Evolutionary conservation across 2,113 vertebrate genomes (phyloP).

Genomic region (Nycticryphes semicollaris): DNA sequence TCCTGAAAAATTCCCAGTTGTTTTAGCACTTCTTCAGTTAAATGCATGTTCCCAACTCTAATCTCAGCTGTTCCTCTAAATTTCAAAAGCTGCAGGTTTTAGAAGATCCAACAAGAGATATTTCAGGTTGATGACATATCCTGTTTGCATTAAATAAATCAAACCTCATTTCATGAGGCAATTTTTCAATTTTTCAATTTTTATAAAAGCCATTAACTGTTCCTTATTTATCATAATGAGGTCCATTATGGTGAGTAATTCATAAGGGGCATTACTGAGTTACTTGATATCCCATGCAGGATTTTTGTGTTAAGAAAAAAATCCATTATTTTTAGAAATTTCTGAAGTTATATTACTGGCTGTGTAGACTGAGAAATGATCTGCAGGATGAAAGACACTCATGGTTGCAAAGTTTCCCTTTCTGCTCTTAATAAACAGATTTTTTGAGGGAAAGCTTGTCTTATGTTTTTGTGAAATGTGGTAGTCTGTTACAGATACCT

Average conservation of each 20-base stretch:
- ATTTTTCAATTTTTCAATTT: conserved; percentile 52
- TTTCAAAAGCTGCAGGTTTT: neutral
- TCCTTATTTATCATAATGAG: conserved; percentile 54
- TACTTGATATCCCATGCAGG: conserved; percentile 38
- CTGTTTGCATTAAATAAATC: conserved; percentile 57
- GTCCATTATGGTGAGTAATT: conserved; percentile 43
- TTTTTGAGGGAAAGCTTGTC: neutral
- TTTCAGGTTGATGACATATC: conserved; percentile 24
- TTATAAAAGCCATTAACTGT: conserved; percentile 44
- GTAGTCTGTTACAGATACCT: neutral
- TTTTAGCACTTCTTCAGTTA: neutral
- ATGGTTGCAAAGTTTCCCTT: neutral
- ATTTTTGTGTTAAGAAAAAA: conserved; percentile 10
- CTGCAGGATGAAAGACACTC: neutral
- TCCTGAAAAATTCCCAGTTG: neutral
- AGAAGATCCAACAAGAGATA: neutral
- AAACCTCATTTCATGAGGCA: conserved; percentile 31
- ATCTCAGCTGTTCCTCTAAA: neutral
- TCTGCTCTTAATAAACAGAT: neutral
- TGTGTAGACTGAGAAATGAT: neutral
- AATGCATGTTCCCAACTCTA: neutral
- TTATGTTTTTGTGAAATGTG: neutral
- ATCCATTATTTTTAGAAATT: conserved; percentile 19
- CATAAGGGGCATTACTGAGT: conserved; percentile 20
- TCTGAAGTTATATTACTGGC: neutral